These are phyloP conservation scores for cattle (Bos taurus) DNA, from an alignment of 2,113 vertebrate species.

Conservation along the genomic window DNA sequence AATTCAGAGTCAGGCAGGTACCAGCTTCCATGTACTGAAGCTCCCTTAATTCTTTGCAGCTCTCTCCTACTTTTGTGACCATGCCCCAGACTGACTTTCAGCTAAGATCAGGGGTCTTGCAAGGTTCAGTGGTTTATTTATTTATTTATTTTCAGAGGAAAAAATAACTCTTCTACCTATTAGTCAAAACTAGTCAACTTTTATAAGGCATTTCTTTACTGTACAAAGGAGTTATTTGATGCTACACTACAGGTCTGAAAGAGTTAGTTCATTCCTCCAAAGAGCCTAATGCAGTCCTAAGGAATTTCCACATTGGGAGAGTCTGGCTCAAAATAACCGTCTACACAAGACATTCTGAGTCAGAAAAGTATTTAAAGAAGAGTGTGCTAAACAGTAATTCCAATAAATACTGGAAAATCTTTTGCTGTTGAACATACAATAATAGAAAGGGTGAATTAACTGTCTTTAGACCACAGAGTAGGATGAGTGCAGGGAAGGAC, in stretches of 20 bases:
- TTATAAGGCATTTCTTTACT: background rate
- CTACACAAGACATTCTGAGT: slow-evolving; percentile 66
- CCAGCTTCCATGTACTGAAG: background rate
- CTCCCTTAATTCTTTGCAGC: background rate
- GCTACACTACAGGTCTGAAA: background rate
- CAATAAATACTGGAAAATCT: slow-evolving; percentile 53
- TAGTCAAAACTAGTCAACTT: background rate
- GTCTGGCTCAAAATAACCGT: slow-evolving; percentile 51
- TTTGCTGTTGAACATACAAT: slow-evolving; percentile 30
- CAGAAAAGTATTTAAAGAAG: slow-evolving; percentile 62
- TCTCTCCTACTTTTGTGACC: background rate
- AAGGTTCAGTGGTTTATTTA: background rate
- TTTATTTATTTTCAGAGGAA: background rate
- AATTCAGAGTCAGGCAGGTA: background rate
- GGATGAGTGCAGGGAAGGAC: background rate
- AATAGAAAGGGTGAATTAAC: slow-evolving; percentile 33
- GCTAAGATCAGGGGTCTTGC: background rate
- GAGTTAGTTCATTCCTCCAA: slow-evolving; percentile 21
- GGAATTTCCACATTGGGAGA: slow-evolving; percentile 51
- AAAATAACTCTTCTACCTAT: background rate
- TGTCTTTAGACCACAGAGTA: slow-evolving; percentile 10
- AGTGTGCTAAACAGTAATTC: slow-evolving; percentile 48
- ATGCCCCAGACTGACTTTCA: background rate
- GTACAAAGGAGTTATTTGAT: background rate
- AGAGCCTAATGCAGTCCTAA: slow-evolving; percentile 19